phyloP scores from a whole-genome alignment of 1,140 invertebrate genomes.

The Cherax destructor region DNA sequence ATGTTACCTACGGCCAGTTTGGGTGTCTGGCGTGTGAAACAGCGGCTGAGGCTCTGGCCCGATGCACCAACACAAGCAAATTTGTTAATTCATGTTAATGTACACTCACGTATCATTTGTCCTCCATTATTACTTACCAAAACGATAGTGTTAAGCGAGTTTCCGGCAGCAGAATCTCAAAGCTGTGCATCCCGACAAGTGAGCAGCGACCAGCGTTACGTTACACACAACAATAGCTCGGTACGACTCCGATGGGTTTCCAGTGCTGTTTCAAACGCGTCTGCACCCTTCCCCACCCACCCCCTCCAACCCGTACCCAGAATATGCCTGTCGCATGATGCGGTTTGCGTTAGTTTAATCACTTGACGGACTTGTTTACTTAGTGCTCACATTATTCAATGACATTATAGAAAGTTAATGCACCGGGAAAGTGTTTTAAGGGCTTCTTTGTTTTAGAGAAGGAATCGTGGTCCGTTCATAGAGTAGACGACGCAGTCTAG shows the following conservation, averaged over 20 bases:
- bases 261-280: slow-evolving; percentile 9
- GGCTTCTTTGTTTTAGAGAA: neutral
- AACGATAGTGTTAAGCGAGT: neutral
- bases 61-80: neutral
- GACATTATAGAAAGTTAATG: neutral
- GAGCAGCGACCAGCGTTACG: neutral
- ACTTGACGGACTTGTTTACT: slow-evolving; percentile 28
- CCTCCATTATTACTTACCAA: too few relatives aligned
- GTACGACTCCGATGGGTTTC: neutral
- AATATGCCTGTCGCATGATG: slow-evolving; percentile 1
- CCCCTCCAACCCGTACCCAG: neutral
- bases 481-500: neutral
- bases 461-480: neutral
- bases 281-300: neutral
- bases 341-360: slow-evolving; percentile 42
- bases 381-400: slow-evolving; percentile 15
- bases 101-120: neutral
- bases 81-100: neutral
- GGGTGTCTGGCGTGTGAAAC: neutral
- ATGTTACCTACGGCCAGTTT: slow-evolving; percentile 1
- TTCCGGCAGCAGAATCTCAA: slow-evolving; percentile 10
- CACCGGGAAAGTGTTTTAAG: neutral
- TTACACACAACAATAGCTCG: neutral
- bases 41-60: neutral
- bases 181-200: neutral